A percentile compares a stretch with the other conserved stretches of the same genome.
Conservation (phyloP, 2,888 invertebrate genomes). For the Stomorhina lunata region DNA sequence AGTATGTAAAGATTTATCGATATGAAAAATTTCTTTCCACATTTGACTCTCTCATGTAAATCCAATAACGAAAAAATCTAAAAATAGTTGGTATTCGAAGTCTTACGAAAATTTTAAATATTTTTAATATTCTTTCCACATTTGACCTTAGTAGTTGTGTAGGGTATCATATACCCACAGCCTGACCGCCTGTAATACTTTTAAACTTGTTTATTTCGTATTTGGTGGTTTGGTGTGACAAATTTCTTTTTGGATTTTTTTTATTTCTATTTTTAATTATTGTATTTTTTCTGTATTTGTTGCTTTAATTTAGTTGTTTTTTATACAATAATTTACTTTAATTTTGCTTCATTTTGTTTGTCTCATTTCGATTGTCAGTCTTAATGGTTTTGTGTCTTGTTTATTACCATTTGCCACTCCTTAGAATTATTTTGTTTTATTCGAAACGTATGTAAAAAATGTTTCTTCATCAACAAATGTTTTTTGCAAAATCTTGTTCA, state of each 20-base stretch:
- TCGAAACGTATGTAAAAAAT: background rate
- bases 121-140: too few species aligned
- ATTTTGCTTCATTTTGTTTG: slow-evolving; percentile 43
- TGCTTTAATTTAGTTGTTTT: slow-evolving; percentile 25
- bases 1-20: too few species aligned
- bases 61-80: too few species aligned
- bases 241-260: slow-evolving; percentile 49
- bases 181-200: too few species aligned
- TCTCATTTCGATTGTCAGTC: slow-evolving; percentile 48
- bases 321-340: slow-evolving; percentile 31
- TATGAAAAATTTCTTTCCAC: too few species aligned
- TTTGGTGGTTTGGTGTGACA: slow-evolving; percentile 30
- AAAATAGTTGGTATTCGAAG: too few species aligned
- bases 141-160: too few species aligned
- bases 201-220: too few species aligned
- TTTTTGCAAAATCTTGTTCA: slow-evolving; percentile 41
- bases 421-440: slow-evolving; percentile 45
- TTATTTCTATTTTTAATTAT: slow-evolving; percentile 49
- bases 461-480: slow-evolving; percentile 17
- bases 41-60: too few species aligned
- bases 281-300: slow-evolving; percentile 12
- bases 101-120: too few species aligned
- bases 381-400: slow-evolving; percentile 55
- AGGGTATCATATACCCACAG: too few species aligned
- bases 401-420: slow-evolving; percentile 65